Conservation (phyloP, 2,113 vertebrate genomes). For the Heterotilapia buettikoferi region DNA sequence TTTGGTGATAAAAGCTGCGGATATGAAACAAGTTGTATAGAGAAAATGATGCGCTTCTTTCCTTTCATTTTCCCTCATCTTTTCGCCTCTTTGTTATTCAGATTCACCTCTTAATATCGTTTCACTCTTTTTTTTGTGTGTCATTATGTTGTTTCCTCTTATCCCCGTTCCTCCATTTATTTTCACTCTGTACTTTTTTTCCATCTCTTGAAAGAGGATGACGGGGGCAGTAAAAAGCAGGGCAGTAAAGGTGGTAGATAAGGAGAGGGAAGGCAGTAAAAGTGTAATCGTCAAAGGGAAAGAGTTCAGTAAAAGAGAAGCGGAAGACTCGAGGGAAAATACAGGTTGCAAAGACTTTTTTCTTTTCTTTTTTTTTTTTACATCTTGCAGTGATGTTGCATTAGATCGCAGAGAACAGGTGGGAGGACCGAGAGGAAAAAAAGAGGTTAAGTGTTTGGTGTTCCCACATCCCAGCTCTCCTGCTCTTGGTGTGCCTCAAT, state of each 20-base stretch:
- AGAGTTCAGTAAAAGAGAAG: constrained; percentile 11
- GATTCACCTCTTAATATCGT: background rate
- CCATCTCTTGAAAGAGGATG: background rate
- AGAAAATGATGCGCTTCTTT: background rate
- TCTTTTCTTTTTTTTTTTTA: constrained; percentile 25
- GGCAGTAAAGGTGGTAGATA: constrained; percentile 29
- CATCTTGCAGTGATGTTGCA: constrained; percentile 32
- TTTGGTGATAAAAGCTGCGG: background rate
- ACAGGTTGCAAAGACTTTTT: constrained; percentile 3
- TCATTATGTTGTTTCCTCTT: background rate
- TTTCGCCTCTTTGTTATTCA: background rate
- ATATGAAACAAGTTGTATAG: background rate
- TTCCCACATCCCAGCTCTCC: constrained; percentile 17
- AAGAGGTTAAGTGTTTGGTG: constrained; percentile 38
- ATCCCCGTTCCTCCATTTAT: background rate
- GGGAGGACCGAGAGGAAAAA: background rate
- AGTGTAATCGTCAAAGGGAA: constrained; percentile 8
- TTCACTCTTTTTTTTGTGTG: background rate
- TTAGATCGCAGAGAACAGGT: constrained; percentile 37
- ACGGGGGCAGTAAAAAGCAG: background rate
- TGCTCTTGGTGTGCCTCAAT: constrained; percentile 26
- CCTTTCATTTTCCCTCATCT: background rate
- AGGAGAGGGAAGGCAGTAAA: constrained; percentile 16
- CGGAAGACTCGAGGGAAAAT: background rate
- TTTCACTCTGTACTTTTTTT: background rate